Evolutionary conservation across 2,888 invertebrate species (phyloP).

Genomic region (Nasonia oneida): DNA sequence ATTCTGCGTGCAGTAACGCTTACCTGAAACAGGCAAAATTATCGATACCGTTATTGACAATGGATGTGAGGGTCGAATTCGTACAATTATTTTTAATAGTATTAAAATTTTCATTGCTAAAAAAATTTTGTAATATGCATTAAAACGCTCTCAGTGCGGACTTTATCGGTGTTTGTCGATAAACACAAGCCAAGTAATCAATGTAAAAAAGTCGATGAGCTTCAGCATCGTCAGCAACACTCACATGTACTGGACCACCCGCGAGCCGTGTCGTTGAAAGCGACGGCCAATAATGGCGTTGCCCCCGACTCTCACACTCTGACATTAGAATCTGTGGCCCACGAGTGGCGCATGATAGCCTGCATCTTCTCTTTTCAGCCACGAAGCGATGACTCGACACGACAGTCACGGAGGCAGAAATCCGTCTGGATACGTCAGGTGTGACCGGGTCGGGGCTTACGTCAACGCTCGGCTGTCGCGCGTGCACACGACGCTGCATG

Average conservation of each 20-base stretch:
- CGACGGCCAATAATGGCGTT: constrained; percentile 12
- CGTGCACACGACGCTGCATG: constrained; percentile 33
- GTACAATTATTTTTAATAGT: too few relatives aligned
- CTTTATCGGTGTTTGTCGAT: too few relatives aligned
- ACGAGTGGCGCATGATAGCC: too few relatives aligned
- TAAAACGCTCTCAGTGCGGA: too few relatives aligned
- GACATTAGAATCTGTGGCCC: neutral
- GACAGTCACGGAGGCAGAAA: constrained; percentile 66
- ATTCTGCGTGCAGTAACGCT: too few relatives aligned
- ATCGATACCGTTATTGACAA: too few relatives aligned
- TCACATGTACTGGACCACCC: neutral
- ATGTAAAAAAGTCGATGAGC: neutral
- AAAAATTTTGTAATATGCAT: too few relatives aligned
- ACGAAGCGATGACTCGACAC: constrained; percentile 60
- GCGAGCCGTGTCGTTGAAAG: neutral
- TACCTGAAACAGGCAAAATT: too few relatives aligned
- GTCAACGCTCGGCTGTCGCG: constrained; percentile 56
- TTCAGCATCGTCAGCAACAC: neutral
- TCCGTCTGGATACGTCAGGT: constrained; percentile 71
- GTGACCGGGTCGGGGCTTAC: constrained; percentile 66
- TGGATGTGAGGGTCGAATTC: too few relatives aligned
- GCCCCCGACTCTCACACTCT: neutral
- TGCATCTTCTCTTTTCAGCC: constrained; percentile 18
- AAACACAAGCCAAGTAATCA: too few relatives aligned
- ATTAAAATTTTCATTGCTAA: too few relatives aligned